Conservation (phyloP, 1,140 invertebrate genomes). For the Medauroidea extradentata region DNA sequence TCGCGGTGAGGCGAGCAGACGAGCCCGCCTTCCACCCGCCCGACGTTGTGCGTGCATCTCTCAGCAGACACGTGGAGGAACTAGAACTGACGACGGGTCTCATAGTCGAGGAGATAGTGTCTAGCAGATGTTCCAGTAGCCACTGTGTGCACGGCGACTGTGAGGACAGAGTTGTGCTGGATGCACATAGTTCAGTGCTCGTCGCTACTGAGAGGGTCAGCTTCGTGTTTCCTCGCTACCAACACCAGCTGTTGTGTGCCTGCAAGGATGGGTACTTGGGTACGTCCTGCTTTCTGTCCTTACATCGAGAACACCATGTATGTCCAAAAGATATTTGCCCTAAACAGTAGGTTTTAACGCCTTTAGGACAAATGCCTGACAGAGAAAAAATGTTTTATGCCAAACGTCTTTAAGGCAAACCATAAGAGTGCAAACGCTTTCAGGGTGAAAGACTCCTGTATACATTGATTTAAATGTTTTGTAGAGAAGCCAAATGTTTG, state of each 20-base stretch:
- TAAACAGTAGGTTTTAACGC: no score
- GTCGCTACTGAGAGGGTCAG: constrained; percentile 69
- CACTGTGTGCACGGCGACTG: constrained; percentile 71
- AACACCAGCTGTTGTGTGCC: constrained; percentile 70
- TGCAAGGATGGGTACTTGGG: constrained; percentile 79
- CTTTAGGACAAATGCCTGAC: no score
- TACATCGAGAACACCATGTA: no score
- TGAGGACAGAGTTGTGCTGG: no score
- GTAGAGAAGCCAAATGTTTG: no score
- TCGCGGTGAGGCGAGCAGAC: constrained; percentile 69
- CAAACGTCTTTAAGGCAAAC: no score
- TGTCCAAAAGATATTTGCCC: no score
- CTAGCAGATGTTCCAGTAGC: constrained; percentile 67
- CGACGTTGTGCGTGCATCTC: constrained; percentile 56
- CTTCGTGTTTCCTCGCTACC: constrained; percentile 77
- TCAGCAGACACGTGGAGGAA: constrained; percentile 66
- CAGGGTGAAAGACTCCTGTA: no score
- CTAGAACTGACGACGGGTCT: constrained; percentile 72
- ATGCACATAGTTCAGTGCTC: constrained; percentile 59
- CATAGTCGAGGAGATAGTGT: constrained; percentile 71
- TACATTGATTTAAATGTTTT: no score
- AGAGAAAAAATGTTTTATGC: no score
- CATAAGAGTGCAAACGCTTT: no score
- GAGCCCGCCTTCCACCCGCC: constrained; percentile 50
- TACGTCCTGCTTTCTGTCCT: constrained; percentile 53